Evolutionary conservation across 2,888 invertebrate species (phyloP).

Genomic region (Eupelmus urozonus): DNA sequence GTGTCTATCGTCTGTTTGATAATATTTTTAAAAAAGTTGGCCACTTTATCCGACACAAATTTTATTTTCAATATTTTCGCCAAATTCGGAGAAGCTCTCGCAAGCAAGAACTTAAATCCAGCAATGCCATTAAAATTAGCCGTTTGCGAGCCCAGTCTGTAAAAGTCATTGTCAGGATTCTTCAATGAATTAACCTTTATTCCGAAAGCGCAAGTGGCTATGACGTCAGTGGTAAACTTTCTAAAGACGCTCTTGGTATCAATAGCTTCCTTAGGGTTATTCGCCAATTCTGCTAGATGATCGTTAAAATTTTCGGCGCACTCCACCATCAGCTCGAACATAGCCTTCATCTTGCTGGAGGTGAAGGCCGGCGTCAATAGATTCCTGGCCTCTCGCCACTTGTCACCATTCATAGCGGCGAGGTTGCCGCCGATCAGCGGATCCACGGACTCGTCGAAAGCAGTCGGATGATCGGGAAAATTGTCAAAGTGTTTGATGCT

Average conservation of each 20-base stretch:
- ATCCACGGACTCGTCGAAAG: conserved; percentile 35
- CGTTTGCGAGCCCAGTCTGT: conserved; percentile 65
- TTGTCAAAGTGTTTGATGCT: conserved; percentile 61
- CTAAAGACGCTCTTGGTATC: conserved; percentile 75
- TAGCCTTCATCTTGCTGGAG: conserved; percentile 79
- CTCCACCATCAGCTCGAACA: conserved; percentile 77
- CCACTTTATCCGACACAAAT: neutral
- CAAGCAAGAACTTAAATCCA: neutral
- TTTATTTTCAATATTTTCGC: neutral
- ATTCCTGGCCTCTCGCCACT: conserved; percentile 77
- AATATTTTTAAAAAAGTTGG: neutral
- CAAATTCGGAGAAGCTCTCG: neutral
- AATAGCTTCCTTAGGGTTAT: conserved; percentile 57
- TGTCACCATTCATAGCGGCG: conserved; percentile 61
- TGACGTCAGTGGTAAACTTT: conserved; percentile 76
- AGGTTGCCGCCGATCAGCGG: conserved; percentile 60
- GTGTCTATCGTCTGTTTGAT: neutral
- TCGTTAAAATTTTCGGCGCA: conserved; percentile 62
- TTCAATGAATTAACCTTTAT: conserved; percentile 72
- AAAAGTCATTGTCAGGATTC: conserved; percentile 70
- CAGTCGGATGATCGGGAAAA: neutral
- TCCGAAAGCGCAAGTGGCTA: conserved; percentile 78
- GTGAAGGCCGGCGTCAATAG: conserved; percentile 80
- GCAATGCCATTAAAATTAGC: conserved; percentile 55
- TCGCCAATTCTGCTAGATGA: conserved; percentile 34